Base-by-base conservation (phyloP, 2,888 invertebrate species). In the Lamproptera curius region DNA sequence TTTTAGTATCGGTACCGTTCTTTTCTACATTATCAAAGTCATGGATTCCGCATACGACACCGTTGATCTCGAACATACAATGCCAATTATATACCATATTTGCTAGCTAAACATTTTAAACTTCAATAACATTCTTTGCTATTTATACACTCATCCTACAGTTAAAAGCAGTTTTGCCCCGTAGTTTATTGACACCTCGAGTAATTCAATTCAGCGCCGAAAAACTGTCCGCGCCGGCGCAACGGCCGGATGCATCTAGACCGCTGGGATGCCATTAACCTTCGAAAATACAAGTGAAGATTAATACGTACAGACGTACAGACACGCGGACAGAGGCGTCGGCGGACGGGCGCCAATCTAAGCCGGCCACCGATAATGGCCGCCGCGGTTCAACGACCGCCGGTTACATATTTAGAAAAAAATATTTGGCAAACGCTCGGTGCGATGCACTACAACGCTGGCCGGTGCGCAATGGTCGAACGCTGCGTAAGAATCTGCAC, bases 321-420 rank as follows among this genome's bases (percentile, higher is more conserved):
- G 2, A 26, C 58, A 57, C 61, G 51, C 23, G 5, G 1, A 17
- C 16, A 17, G 13, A 3, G 9, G 57, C 44, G 23, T 10, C 16
- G 16, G 15, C n/a, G 23, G 42, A 16, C 16, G 39, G 48, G 76
- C 76, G 73, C 66, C 76, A 78, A 75, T 84, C 85, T 84, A 84
- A 82, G 77, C 79, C 79, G 43, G 43, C 35, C 47, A 20, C 69
- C 81, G 84, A 83, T 85, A 84, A 80, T 82, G 82, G 77, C 76
- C 67, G 31, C 75, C 60, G 66, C 70, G 65, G 85, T 73, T 79
- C 67, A 68, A 66, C 59, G 83, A 60, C 65, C 75, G 58, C 54
- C 53, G 63, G 79, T 77, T 81, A 82, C 87, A 86, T 86, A 86
- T 87, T 87, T 86, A 87, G 87, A 86, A 87, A 87, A 86, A 87